These are phyloP conservation scores for Drosophila bifasciata DNA, from an alignment of 1,140 invertebrate species.

Conservation along the genomic window DNA sequence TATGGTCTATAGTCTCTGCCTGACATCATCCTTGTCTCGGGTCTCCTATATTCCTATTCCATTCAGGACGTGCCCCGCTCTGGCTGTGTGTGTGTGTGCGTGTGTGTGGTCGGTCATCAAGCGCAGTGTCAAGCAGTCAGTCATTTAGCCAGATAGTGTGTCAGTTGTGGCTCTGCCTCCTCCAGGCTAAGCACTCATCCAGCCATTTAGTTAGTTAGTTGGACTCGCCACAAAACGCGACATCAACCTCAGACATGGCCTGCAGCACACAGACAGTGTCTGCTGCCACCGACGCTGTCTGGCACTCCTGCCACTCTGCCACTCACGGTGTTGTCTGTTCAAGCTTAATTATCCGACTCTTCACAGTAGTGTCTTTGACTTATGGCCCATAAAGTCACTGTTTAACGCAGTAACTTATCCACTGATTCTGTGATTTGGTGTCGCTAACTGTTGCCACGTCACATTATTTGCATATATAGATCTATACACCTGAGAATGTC, in stretches of 20 bases:
- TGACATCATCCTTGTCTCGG: no score
- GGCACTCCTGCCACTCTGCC: slow-evolving; percentile 12
- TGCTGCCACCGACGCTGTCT: slow-evolving; percentile 17
- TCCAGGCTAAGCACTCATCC: slow-evolving; percentile 10
- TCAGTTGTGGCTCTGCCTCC: slow-evolving; percentile 1
- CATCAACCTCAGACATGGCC: slow-evolving; percentile 46
- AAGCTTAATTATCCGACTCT: slow-evolving; percentile 12
- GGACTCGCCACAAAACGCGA: slow-evolving; percentile 41
- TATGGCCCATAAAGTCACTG: no score
- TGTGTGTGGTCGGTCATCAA: slow-evolving; percentile 32
- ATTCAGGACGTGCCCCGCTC: neutral
- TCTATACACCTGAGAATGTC: no score
- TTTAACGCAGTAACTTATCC: no score
- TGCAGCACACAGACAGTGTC: slow-evolving; percentile 18
- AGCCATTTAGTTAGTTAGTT: slow-evolving; percentile 65
- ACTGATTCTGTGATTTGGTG: no score
- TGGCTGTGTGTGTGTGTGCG: neutral
- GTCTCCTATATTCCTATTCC: no score
- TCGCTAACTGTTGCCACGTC: no score
- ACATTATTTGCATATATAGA: no score
- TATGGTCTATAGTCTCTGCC: slow-evolving; percentile 7
- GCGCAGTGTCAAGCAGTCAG: slow-evolving; percentile 29
- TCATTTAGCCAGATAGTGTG: slow-evolving; percentile 26
- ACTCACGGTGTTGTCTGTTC: slow-evolving; percentile 15
- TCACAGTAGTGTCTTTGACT: no score